Evolutionary conservation across 2,888 invertebrate genomes (phyloP).

Genomic region (Nezara viridula): DNA sequence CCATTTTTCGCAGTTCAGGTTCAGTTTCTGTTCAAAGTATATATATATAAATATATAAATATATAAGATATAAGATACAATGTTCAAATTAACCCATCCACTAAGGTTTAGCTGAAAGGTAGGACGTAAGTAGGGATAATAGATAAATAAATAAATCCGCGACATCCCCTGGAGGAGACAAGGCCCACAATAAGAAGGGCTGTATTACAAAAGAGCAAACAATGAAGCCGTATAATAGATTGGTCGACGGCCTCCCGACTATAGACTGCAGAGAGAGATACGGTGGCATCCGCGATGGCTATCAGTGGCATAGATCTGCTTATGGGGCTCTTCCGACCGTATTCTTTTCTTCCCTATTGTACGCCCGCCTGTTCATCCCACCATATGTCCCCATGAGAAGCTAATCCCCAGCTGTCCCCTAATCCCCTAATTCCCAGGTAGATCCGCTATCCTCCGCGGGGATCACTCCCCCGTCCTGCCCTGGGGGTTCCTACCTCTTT

Average conservation of each 20-base stretch:
- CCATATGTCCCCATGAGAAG: constrained; percentile 34
- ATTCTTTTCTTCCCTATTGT: constrained; percentile 9
- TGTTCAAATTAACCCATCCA: background rate
- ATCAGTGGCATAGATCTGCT: constrained; percentile 20
- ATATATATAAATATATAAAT: too few species aligned
- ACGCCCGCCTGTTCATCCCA: background rate
- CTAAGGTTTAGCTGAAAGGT: background rate
- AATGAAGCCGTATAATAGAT: background rate
- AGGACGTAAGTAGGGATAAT: background rate
- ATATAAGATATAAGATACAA: too few species aligned
- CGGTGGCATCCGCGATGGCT: background rate
- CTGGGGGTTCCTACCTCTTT: background rate
- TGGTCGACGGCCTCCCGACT: background rate
- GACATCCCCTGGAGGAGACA: background rate
- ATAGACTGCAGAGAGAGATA: background rate
- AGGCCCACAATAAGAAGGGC: background rate
- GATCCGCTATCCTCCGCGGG: background rate
- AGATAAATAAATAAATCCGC: background rate
- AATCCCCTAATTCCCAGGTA: constrained; percentile 59
- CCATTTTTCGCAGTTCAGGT: too few species aligned
- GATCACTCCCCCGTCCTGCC: constrained; percentile 31
- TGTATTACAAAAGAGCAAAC: background rate
- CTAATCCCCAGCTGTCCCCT: constrained; percentile 54
- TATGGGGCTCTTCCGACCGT: background rate
- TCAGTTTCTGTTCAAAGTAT: too few species aligned